A percentile compares a stretch with the other conserved stretches of the same genome.
phyloP scores from a whole-genome alignment of 2,888 invertebrate species.

The Odontomyia ornata region DNA sequence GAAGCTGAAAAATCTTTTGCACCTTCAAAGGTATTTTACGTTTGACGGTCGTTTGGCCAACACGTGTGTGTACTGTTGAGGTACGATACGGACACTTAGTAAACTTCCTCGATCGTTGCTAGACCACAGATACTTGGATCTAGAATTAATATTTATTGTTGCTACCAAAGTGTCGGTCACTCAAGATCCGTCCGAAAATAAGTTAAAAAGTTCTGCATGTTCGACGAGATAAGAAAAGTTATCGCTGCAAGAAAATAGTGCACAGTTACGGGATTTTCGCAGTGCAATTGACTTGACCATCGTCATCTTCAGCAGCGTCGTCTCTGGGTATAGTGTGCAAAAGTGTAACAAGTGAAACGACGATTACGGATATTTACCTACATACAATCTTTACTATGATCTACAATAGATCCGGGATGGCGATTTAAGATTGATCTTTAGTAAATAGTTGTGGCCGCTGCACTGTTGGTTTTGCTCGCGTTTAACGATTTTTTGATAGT shows the following conservation, averaged over 20 bases:
- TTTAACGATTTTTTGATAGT: not conserved
- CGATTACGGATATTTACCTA: slow-evolving; percentile 39
- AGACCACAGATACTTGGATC: not conserved
- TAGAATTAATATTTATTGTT: not conserved
- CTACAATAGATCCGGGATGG: slow-evolving; percentile 31
- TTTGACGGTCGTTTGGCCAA: slow-evolving; percentile 63
- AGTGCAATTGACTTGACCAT: slow-evolving; percentile 36
- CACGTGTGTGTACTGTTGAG: slow-evolving; percentile 56
- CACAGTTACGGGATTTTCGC: slow-evolving; percentile 37
- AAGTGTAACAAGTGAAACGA: slow-evolving; percentile 43
- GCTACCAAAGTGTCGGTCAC: not conserved
- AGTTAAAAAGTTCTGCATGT: not conserved
- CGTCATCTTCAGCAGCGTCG: no score
- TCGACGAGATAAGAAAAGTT: not conserved
- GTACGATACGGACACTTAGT: slow-evolving; percentile 25
- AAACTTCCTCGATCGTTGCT: slow-evolving; percentile 21
- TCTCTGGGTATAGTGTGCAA: slow-evolving; percentile 37
- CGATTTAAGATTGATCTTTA: slow-evolving; percentile 37
- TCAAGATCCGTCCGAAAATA: not conserved
- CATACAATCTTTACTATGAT: slow-evolving; percentile 31
- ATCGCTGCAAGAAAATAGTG: slow-evolving; percentile 30
- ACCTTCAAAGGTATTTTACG: slow-evolving; percentile 62
- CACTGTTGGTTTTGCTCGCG: not conserved
- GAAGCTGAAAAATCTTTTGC: slow-evolving; percentile 48
- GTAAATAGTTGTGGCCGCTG: not conserved